Percentiles rank a stretch among this genome's conserved stretches.
These are phyloP conservation scores for Dasypolia templi DNA, from an alignment of 2,888 invertebrate species.

Conservation along the genomic window DNA sequence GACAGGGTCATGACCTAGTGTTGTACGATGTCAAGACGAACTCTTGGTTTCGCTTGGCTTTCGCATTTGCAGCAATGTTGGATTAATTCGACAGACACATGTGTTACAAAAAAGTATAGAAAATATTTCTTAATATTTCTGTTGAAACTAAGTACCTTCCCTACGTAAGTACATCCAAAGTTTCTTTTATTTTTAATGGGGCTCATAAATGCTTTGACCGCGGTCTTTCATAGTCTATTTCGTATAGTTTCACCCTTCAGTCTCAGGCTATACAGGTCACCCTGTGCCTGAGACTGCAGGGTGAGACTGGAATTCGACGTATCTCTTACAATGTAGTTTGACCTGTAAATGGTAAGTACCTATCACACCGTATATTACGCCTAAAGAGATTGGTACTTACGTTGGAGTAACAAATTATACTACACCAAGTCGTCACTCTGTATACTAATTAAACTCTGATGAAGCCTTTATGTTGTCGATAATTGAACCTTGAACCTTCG, in stretches of 20 bases:
- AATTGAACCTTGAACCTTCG: conserved; percentile 49
- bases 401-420: neutral
- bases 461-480: conserved; percentile 27
- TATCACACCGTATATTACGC: neutral
- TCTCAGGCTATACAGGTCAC: neutral
- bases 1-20: conserved; percentile 50
- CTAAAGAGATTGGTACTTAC: neutral
- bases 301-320: neutral
- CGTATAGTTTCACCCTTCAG: neutral
- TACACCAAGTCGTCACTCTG: neutral
- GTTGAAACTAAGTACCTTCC: neutral
- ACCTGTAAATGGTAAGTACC: neutral
- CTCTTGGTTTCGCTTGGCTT: conserved; percentile 9
- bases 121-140: neutral
- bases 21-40: conserved; percentile 27
- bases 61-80: conserved; percentile 22
- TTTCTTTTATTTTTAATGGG: neutral
- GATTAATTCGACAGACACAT: conserved; percentile 10
- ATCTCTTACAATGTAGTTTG: neutral
- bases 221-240: neutral
- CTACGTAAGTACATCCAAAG: too few relatives aligned
- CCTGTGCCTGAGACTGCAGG: too few relatives aligned
- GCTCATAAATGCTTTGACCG: neutral
- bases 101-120: conserved; percentile 5
- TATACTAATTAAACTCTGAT: conserved; percentile 22